A percentile compares a stretch with the other conserved stretches of the same genome.
Evolutionary conservation across 2,888 invertebrate species (phyloP).

Genomic region (Dryococelus australis): DNA sequence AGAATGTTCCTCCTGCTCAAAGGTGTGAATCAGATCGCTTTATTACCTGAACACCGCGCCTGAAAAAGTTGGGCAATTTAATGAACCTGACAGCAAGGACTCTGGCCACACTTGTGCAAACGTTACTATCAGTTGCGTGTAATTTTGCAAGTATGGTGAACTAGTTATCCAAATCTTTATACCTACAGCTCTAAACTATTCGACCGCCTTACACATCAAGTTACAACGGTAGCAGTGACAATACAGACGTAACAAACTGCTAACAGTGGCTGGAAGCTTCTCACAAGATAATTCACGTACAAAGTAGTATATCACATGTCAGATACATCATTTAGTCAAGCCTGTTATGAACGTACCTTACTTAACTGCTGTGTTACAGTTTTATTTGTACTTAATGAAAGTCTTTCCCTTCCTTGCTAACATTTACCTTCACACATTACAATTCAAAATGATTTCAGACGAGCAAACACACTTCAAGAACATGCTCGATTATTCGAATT

Average conservation of each 20-base stretch:
- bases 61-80: not conserved
- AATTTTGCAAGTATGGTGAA: not conserved
- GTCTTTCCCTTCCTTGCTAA: not conserved
- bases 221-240: not conserved
- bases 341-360: slow-evolving; percentile 7
- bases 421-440: not conserved
- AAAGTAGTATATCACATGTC: not conserved
- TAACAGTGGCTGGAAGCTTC: slow-evolving; percentile 6
- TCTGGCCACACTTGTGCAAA: not conserved
- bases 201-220: not conserved
- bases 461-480: not conserved
- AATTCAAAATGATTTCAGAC: not conserved
- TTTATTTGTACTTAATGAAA: not conserved
- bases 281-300: not conserved
- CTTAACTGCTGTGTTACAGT: slow-evolving; percentile 8
- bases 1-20: not conserved
- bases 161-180: not conserved
- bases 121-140: not conserved
- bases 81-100: not conserved
- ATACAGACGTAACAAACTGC: not conserved
- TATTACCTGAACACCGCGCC: not conserved
- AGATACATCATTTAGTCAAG: not conserved
- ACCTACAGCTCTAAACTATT: not conserved
- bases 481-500: not conserved
- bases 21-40: too few relatives aligned